Conservation (phyloP, 1,140 invertebrate species). For the Vollenhovia emeryi region DNA sequence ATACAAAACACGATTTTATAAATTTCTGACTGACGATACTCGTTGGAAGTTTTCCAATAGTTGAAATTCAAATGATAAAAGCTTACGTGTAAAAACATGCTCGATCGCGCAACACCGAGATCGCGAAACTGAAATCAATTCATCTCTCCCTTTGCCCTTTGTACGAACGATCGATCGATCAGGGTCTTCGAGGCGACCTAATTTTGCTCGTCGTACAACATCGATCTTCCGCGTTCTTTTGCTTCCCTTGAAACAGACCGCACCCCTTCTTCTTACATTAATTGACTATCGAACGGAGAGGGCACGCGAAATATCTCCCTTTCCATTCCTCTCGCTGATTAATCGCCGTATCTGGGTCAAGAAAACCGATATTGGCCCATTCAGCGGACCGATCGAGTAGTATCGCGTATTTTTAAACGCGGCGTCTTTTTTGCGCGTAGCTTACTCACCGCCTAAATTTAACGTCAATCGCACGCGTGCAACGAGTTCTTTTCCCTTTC, state of each 20-base stretch:
- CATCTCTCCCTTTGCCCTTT: not conserved
- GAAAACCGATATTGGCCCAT: slow-evolving; percentile 52
- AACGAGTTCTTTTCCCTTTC: not conserved
- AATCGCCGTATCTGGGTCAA: slow-evolving; percentile 57
- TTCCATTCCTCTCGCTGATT: slow-evolving; percentile 24
- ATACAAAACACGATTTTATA: too few relatives aligned
- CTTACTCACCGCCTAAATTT: slow-evolving; percentile 73
- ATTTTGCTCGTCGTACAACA: not conserved
- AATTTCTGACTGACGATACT: too few relatives aligned
- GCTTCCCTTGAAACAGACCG: not conserved
- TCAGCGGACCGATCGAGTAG: slow-evolving; percentile 48
- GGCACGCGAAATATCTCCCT: slow-evolving; percentile 31
- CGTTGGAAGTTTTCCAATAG: too few relatives aligned
- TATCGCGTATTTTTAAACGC: slow-evolving; percentile 67
- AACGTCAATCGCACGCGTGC: slow-evolving; percentile 40
- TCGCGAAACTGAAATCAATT: not conserved
- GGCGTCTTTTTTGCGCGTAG: slow-evolving; percentile 14
- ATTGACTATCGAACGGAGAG: not conserved
- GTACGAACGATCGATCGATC: not conserved
- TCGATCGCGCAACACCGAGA: not conserved
- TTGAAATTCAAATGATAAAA: too few relatives aligned
- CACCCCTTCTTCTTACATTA: slow-evolving; percentile 43
- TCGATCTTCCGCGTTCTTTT: slow-evolving; percentile 12
- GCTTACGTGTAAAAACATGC: not conserved
- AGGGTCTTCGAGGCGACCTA: not conserved